Conservation (phyloP, 1,140 invertebrate genomes). For the Cherax destructor region DNA sequence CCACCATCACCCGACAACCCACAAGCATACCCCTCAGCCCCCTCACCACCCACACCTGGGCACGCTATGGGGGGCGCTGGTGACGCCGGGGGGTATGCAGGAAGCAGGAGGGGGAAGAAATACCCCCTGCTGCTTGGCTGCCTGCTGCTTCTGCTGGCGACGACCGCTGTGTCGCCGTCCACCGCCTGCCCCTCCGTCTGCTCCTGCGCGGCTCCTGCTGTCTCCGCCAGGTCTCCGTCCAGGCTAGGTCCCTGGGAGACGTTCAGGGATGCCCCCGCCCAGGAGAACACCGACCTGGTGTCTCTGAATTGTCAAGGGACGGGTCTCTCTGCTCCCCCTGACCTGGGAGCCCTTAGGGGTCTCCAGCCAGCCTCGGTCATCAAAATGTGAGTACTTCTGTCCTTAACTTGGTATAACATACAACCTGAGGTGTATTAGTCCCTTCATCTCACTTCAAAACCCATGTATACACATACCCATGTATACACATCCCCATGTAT, state of each 20-base stretch:
- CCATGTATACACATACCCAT: too few species aligned
- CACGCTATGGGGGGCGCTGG: slow-evolving; percentile 4
- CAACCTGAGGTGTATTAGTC: too few species aligned
- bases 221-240: too few species aligned
- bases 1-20: neutral
- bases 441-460: too few species aligned
- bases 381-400: slow-evolving; percentile 1
- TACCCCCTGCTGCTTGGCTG: slow-evolving; percentile 20
- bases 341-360: neutral
- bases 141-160: slow-evolving; percentile 2
- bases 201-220: neutral
- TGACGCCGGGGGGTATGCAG: slow-evolving; percentile 24
- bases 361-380: slow-evolving; percentile 17
- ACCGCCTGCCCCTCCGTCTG: slow-evolving; percentile 16
- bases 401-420: too few species aligned
- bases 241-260: neutral
- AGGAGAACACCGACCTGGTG: neutral
- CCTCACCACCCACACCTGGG: neutral
- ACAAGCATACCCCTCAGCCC: neutral
- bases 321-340: slow-evolving; percentile 1
- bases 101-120: slow-evolving; percentile 3
- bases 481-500: too few species aligned
- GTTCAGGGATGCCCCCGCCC: neutral
- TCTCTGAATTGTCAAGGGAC: neutral
- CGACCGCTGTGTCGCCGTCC: neutral